These are phyloP conservation scores for Scomber japonicus DNA, from an alignment of 2,113 vertebrate genomes.

Conservation along the genomic window DNA sequence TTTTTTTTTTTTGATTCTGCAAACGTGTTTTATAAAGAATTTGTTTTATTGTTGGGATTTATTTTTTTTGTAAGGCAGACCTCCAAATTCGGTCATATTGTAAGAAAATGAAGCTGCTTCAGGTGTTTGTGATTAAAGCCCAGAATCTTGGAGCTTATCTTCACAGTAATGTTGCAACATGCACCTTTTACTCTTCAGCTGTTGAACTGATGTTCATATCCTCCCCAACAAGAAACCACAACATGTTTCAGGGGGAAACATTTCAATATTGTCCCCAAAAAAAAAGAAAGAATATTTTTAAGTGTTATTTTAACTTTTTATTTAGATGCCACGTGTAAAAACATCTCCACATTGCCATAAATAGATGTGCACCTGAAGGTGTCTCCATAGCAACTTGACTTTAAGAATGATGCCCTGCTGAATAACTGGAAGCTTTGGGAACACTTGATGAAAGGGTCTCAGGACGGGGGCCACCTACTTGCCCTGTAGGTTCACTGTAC, in stretches of 20 bases:
- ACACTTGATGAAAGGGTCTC: background rate
- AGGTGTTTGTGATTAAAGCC: background rate
- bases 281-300: conserved; percentile 1
- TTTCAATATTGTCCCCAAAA: background rate
- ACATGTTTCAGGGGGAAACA: background rate
- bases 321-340: background rate
- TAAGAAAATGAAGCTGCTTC: conserved; percentile 9
- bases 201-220: background rate
- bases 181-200: background rate
- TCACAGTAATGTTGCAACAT: background rate
- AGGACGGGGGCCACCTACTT: background rate
- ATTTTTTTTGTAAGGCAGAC: conserved; percentile 23
- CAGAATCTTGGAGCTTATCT: background rate
- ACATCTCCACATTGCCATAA: background rate
- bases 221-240: background rate
- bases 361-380: no score
- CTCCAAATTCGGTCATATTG: background rate
- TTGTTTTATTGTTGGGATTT: conserved; percentile 58
- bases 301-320: conserved; percentile 8
- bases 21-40: conserved; percentile 43
- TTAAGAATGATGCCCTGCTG: background rate
- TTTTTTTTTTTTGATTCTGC: conserved; percentile 31
- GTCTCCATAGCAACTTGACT: background rate
- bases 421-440: background rate
- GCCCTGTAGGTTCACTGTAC: background rate